phyloP scores from a whole-genome alignment of 2,888 invertebrate species.

The Bursaphelenchus okinawaensis region DNA sequence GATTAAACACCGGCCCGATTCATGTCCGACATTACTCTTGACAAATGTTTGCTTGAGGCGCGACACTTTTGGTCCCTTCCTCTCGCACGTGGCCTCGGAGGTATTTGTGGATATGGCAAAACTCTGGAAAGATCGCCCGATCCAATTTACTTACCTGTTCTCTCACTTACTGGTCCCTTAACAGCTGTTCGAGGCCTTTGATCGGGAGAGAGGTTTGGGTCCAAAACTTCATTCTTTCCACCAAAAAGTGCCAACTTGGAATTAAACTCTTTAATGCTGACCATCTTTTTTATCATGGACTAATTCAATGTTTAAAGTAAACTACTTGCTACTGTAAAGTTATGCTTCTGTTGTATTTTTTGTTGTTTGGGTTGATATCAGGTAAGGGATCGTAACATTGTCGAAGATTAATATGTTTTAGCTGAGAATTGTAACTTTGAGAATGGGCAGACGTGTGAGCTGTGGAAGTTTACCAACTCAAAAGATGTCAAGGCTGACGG shows the following conservation, averaged over 20 bases:
- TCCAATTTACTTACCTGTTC: not conserved
- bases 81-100: not conserved
- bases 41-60: not conserved
- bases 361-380: not conserved
- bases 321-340: not conserved
- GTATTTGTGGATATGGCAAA: not conserved
- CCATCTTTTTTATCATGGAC: not conserved
- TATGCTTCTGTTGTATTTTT: not conserved
- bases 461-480: constrained; percentile 18
- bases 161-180: not conserved
- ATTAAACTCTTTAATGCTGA: not conserved
- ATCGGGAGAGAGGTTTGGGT: not conserved
- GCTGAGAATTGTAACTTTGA: not conserved
- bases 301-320: not conserved
- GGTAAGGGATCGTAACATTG: not conserved
- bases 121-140: not conserved
- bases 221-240: not conserved
- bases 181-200: not conserved
- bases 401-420: not conserved
- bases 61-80: not conserved
- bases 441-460: constrained; percentile 11
- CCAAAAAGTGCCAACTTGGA: not conserved
- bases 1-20: not conserved
- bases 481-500: not conserved
- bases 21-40: not conserved